These are phyloP conservation scores for Oxyscelio sp. DNA, from an alignment of 2,888 invertebrate genomes.

Conservation along the genomic window DNA sequence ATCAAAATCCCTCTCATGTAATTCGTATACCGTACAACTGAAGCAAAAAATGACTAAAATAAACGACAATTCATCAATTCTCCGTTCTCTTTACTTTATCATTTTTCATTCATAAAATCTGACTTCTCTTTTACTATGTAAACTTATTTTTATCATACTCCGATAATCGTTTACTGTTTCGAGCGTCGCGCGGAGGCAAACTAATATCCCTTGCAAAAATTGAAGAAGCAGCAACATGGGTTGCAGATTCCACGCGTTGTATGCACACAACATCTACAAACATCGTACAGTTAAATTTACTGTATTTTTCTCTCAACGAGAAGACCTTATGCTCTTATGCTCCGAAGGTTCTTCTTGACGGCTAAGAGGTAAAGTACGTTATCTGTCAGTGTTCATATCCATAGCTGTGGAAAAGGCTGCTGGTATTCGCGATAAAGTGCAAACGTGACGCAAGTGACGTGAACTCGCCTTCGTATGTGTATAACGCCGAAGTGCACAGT, in stretches of 20 bases:
- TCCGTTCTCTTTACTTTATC: too few species aligned
- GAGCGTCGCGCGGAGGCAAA: background rate
- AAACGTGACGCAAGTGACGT: slow-evolving; percentile 74
- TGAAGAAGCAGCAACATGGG: background rate
- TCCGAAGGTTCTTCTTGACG: slow-evolving; percentile 53
- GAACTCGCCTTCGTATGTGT: slow-evolving; percentile 35
- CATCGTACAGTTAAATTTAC: slow-evolving; percentile 43
- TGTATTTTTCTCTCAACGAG: slow-evolving; percentile 56
- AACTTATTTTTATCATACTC: background rate
- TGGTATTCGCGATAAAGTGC: slow-evolving; percentile 73
- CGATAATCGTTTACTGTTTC: slow-evolving; percentile 13
- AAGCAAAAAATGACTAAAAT: too few species aligned
- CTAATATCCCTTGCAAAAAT: slow-evolving; percentile 12
- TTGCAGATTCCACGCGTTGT: background rate
- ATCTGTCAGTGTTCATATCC: slow-evolving; percentile 70
- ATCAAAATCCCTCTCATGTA: too few species aligned
- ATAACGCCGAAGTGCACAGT: slow-evolving; percentile 50
- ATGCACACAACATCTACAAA: slow-evolving; percentile 24
- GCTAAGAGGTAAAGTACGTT: slow-evolving; percentile 69
- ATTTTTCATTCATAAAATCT: too few species aligned
- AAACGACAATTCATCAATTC: too few species aligned
- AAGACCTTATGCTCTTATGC: slow-evolving; percentile 53
- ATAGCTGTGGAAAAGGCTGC: slow-evolving; percentile 66
- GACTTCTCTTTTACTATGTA: too few species aligned
- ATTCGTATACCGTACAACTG: too few species aligned